Evolutionary conservation across 1,140 invertebrate genomes (phyloP).

Genomic region (Euschistus heros): DNA sequence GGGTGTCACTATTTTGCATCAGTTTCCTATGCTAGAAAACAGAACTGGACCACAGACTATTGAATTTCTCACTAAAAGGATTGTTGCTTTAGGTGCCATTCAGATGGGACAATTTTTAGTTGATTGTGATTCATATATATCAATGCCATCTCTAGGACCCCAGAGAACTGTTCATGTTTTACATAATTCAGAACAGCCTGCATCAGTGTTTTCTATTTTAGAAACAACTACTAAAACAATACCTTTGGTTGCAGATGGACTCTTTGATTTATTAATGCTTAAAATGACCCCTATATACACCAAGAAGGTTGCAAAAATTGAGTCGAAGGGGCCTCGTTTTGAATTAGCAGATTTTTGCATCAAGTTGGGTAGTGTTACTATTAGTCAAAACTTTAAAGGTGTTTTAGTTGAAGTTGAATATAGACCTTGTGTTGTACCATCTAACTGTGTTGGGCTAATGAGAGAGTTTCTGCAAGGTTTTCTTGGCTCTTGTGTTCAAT

Average conservation of each 20-base stretch:
- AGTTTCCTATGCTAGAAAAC: constrained; percentile 76
- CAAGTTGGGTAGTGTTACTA: constrained; percentile 84
- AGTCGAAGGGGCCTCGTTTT: constrained; percentile 85
- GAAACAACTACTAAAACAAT: constrained; percentile 77
- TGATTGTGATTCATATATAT: constrained; percentile 88
- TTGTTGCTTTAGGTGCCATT: constrained; percentile 71
- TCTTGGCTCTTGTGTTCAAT: constrained; percentile 62
- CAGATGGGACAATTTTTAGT: constrained; percentile 83
- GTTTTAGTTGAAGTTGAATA: constrained; percentile 93
- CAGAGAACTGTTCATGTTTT: constrained; percentile 78
- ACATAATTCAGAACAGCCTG: constrained; percentile 91
- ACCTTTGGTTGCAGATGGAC: constrained; percentile 74
- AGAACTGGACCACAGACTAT: constrained; percentile 74
- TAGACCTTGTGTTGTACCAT: constrained; percentile 73
- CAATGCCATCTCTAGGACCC: constrained; percentile 42
- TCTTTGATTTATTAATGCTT: constrained; percentile 84
- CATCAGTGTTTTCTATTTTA: constrained; percentile 82
- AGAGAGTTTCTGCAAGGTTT: constrained; percentile 88
- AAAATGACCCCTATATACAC: constrained; percentile 79
- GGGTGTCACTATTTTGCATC: constrained; percentile 44
- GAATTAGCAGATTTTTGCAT: constrained; percentile 89
- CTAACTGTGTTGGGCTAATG: constrained; percentile 82
- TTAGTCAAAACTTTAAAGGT: constrained; percentile 89
- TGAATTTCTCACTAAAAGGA: constrained; percentile 73
- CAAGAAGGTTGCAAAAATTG: constrained; percentile 68